Base-by-base conservation (phyloP, 2,113 vertebrate species). In the Phalacrocorax carbo region DNA sequence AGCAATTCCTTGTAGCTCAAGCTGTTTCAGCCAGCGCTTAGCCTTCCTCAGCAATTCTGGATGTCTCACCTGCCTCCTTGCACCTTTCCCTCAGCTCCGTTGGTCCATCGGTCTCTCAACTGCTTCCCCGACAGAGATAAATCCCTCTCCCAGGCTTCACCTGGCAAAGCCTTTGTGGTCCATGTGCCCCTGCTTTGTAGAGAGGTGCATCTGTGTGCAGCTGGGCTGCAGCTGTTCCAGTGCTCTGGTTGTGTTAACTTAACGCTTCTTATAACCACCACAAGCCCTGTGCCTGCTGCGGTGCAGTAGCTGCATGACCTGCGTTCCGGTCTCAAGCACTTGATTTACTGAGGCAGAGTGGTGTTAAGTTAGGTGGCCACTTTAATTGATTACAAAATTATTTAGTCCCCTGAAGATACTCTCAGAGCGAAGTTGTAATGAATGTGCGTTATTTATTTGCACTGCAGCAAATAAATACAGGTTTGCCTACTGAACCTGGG, bases 251-350 rank as follows among this genome's bases (percentile, higher is more conserved):
- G 65, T 17, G 19, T 64, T 58, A 36, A 27, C 4, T 64, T 58
- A 36, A 27, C 4, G 29, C 19, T 70, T 10, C 65, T 62, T 34
- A 65, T 4, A 48, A 9, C n/a, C 7, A 0, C 16, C 1, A 1
- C 22, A 64, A 86, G 55, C 64, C 38, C 51, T 1, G 0, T 40
- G 54, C 32, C 60, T 72, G 26, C 60, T 29, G 34, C 0, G 0
- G 21, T 22, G 49, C 82, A 52, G 77, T 8, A 84, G 84, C 69
- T 69, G 86, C 68, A 12, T 30, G 44, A 38, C 22, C 66, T 61
- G 68, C 55, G 27, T 52, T 64, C 64, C 2, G 2, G 13, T 25
- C 49, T 42, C 40, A 16, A 65, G 44, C 48, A 14, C 23, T 51
- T 70, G 23, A 55, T 76, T 82, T 79, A 52, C 65, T 55, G 78